Conservation (phyloP, 2,797 vertebrate genomes). For the Aplochiton taeniatus region DNA sequence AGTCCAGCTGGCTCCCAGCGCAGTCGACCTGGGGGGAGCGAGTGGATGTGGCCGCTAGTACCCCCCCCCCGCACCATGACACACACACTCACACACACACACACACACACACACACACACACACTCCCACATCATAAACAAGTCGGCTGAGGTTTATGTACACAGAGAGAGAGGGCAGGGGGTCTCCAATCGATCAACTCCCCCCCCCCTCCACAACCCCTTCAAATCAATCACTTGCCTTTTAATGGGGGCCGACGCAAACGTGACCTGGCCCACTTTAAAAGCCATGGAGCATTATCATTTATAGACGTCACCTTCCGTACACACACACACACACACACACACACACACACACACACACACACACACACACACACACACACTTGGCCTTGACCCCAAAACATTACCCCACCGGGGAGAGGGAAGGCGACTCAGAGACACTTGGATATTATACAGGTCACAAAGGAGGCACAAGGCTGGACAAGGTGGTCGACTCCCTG, state of each 20-base stretch:
- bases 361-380: slow-evolving; percentile 6
- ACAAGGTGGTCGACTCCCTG: neutral
- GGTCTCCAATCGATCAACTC: slow-evolving; percentile 58
- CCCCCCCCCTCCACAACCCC: slow-evolving; percentile 40
- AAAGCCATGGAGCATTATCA: slow-evolving; percentile 50
- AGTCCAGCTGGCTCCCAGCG: slow-evolving; percentile 67
- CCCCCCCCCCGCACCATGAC: neutral
- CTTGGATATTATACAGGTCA: too few relatives aligned
- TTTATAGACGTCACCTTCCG: slow-evolving; percentile 33
- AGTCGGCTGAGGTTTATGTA: neutral
- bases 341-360: neutral
- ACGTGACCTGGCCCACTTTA: slow-evolving; percentile 42
- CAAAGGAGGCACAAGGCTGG: neutral
- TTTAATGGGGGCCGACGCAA: slow-evolving; percentile 47
- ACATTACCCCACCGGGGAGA: neutral
- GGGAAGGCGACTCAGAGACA: neutral
- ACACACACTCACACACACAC: slow-evolving; percentile 3
- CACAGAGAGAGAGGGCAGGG: slow-evolving; percentile 20
- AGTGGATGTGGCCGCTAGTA: slow-evolving; percentile 44
- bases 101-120: slow-evolving; percentile 12
- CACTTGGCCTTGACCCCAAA: too few relatives aligned
- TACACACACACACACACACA: neutral
- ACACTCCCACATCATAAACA: slow-evolving; percentile 2
- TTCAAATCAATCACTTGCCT: slow-evolving; percentile 60
- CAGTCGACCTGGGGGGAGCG: slow-evolving; percentile 61